Evolutionary conservation across 2,113 vertebrate genomes (phyloP).

Genomic region (Malurus alboscapulatus): DNA sequence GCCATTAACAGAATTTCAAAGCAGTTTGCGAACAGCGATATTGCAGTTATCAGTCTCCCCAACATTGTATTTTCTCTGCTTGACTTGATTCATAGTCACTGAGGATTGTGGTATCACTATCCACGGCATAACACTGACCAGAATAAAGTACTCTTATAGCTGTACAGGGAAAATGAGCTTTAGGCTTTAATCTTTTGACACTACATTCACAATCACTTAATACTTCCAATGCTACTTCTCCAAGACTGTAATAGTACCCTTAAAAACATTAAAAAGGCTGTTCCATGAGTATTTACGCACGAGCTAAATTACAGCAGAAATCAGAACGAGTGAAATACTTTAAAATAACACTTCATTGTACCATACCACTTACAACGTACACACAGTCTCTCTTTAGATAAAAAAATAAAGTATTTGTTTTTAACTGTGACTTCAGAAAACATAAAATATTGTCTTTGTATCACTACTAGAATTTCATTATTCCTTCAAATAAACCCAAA

Average conservation of each 20-base stretch:
- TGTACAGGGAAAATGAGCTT: neutral
- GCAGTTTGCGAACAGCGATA: neutral
- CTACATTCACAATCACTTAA: neutral
- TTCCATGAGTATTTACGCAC: neutral
- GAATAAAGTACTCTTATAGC: neutral
- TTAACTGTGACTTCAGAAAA: neutral
- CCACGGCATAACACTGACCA: neutral
- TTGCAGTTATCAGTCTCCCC: neutral
- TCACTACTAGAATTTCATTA: neutral
- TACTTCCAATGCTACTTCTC: neutral
- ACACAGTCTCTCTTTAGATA: neutral
- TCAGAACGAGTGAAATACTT: neutral
- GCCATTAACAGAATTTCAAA: neutral
- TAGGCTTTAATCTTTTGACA: neutral
- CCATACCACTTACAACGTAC: neutral
- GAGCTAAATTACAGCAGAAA: neutral
- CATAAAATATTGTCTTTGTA: neutral
- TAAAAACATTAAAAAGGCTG: neutral
- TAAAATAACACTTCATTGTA: neutral
- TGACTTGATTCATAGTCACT: neutral
- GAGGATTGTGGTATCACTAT: neutral
- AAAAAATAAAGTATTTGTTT: neutral
- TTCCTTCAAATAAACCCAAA: neutral
- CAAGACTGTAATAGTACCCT: neutral
- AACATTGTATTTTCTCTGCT: neutral